Base-by-base conservation (phyloP, 2,113 vertebrate genomes). In the Sigmodon hispidus region DNA sequence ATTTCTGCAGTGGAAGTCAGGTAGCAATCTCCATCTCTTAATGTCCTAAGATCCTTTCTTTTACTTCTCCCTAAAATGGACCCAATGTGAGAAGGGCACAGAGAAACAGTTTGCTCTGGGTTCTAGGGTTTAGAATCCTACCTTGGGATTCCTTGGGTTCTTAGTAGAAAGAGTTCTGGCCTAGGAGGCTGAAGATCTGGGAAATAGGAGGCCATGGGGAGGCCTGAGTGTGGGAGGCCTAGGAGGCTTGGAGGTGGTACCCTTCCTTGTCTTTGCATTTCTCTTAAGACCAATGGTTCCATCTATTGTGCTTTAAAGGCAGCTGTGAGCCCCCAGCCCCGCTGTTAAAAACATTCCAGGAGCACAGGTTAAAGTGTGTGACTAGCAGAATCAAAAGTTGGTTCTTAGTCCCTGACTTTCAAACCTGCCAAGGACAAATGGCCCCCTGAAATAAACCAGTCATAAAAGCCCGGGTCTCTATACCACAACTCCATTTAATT, bases 401-500 rank as follows among this genome's bases (percentile, higher is more conserved):
- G 65, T 76, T 93, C 48, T 72, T 21, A 52, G 31, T 86, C 21
- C 86, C 52, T 87, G 17, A 15, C 61, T 57, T 75, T 48, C 72
- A 45, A 91, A 50, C 69, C 69, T 67, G n/a, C 40, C 59, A 57
- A 59, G 45, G 86, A 52, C 19, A 88, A n/a, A 72, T 8, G 36
- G 26, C 55, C 61, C 84, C 87, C 17, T 24, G 8, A 72, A 90
- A 95, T 67, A 90, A 96, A 93, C 36, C 92, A 92, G 16, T 90
- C 93, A 81, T 57, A 84, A 69, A 63, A 80, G 15, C 36, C 59
- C 50, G n/a, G 36, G 76, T 93, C 87, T 87, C 52, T 86, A 45
- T 43, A 67, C n/a, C 73, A 57, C 75, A 96, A 21, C 61, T 83
- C 70, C 6, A 5, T 97, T 97, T 97, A 97, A 97, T 97, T 21